These are phyloP conservation scores for Lamellibrachia satsuma DNA, from an alignment of 2,888 invertebrate species.

Conservation along the genomic window DNA sequence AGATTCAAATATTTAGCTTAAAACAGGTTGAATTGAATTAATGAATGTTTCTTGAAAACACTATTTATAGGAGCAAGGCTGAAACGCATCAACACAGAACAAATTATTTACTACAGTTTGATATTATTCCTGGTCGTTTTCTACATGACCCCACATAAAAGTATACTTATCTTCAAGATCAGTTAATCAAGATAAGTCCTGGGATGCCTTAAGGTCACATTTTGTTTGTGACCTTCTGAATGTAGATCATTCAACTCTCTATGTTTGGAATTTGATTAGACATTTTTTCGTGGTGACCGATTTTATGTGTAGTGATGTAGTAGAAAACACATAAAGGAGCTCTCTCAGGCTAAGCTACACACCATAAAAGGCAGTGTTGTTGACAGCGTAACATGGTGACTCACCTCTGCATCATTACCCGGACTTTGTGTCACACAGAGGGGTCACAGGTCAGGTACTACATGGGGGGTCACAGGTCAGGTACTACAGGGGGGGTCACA, in stretches of 20 bases:
- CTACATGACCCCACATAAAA: not conserved
- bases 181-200: not conserved
- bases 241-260: not conserved
- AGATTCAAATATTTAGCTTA: no score
- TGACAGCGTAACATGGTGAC: not conserved
- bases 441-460: not conserved
- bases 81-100: no score
- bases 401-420: not conserved
- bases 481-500: not conserved
- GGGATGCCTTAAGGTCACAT: not conserved
- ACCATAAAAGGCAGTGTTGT: not conserved
- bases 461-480: not conserved
- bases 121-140: not conserved
- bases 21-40: no score
- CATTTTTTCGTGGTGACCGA: not conserved
- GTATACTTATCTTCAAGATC: not conserved
- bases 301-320: not conserved
- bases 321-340: not conserved
- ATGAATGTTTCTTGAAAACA: no score
- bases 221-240: not conserved
- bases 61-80: no score
- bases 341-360: not conserved
- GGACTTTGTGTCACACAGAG: not conserved
- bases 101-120: no score
- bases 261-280: slow-evolving; percentile 3